Evolutionary conservation across 1,140 invertebrate genomes (phyloP).

Genomic region (Dolichoris vasculosae): DNA sequence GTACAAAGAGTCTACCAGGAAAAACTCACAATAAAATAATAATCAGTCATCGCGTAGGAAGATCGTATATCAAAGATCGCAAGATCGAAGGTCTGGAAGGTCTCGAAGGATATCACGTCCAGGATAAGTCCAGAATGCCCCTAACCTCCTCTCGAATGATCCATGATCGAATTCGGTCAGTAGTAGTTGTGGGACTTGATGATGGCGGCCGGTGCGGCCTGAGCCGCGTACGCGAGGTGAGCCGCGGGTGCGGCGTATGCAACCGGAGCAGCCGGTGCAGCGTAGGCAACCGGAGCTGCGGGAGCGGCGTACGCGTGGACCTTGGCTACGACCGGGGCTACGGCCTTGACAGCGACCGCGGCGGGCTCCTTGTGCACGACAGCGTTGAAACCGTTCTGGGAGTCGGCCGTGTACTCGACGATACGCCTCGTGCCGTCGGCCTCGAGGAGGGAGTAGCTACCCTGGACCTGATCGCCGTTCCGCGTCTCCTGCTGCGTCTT

Average conservation of each 20-base stretch:
- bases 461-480: slow-evolving; percentile 75
- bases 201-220: background rate
- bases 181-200: background rate
- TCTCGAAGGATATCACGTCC: too few relatives aligned
- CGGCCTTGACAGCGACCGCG: slow-evolving; percentile 62
- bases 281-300: slow-evolving; percentile 52
- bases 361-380: slow-evolving; percentile 77
- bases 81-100: too few relatives aligned
- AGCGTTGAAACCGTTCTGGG: slow-evolving; percentile 77
- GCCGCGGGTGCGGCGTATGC: slow-evolving; percentile 69
- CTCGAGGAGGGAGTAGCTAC: slow-evolving; percentile 76
- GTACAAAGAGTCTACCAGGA: background rate
- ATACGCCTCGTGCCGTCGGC: slow-evolving; percentile 76
- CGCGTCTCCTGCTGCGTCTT: slow-evolving; percentile 76
- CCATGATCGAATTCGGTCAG: background rate
- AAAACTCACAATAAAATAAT: too few relatives aligned
- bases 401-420: slow-evolving; percentile 76
- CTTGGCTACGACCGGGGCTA: slow-evolving; percentile 58
- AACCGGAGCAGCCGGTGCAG: slow-evolving; percentile 53
- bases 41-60: slow-evolving; percentile 7
- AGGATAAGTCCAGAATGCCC: too few relatives aligned
- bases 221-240: background rate
- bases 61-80: background rate
- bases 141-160: too few relatives aligned
- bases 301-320: slow-evolving; percentile 57